phyloP scores from a whole-genome alignment of 2,888 invertebrate species.

The Labia minor region DNA sequence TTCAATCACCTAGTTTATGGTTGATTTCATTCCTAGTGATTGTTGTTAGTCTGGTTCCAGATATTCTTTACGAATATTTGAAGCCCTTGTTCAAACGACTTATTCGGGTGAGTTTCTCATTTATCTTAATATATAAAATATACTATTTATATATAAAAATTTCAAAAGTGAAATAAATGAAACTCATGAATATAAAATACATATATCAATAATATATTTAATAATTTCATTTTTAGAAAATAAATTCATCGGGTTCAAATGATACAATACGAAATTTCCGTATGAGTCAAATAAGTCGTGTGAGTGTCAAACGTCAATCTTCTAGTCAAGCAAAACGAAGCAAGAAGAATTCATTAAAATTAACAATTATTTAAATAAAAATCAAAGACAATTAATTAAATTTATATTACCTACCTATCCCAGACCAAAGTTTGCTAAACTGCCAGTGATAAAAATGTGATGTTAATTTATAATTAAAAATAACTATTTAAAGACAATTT shows the following conservation, averaged over 20 bases:
- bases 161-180: background rate
- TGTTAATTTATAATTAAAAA: background rate
- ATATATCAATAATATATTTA: background rate
- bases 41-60: slow-evolving; percentile 46
- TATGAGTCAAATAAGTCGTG: background rate
- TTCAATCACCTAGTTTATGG: slow-evolving; percentile 49
- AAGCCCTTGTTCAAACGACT: background rate
- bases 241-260: background rate
- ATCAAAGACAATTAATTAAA: background rate
- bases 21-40: slow-evolving; percentile 43
- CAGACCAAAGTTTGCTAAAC: background rate
- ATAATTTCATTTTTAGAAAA: too few relatives aligned
- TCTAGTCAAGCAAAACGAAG: background rate
- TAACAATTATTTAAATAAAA: background rate
- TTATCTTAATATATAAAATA: too few relatives aligned
- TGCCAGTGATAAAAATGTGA: background rate
- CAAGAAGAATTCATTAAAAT: background rate
- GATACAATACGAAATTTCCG: background rate
- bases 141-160: too few relatives aligned
- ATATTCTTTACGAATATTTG: slow-evolving; percentile 33
- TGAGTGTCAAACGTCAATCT: background rate
- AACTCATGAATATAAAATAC: too few relatives aligned
- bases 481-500: background rate
- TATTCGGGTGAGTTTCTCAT: background rate
- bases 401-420: too few relatives aligned